These are phyloP conservation scores for Rhopalosiphum maidis DNA, from an alignment of 1,140 invertebrate genomes.

Conservation along the genomic window DNA sequence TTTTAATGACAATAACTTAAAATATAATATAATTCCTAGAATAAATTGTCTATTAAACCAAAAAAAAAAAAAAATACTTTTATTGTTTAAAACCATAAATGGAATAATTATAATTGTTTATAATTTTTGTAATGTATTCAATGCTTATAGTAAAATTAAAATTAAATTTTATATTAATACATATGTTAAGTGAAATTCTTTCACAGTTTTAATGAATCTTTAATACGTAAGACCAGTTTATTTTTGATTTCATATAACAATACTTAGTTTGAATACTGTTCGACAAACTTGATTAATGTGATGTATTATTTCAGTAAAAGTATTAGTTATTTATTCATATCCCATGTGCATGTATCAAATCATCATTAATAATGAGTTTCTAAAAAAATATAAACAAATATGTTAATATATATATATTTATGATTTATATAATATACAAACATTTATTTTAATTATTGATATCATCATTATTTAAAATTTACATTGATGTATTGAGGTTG, in stretches of 20 bases:
- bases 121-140: no score
- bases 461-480: not conserved
- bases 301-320: not conserved
- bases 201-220: not conserved
- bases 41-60: no score
- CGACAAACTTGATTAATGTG: not conserved
- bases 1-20: no score
- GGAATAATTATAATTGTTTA: not conserved
- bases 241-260: not conserved
- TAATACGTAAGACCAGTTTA: not conserved
- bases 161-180: not conserved
- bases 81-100: no score
- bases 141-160: not conserved
- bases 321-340: not conserved
- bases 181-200: not conserved
- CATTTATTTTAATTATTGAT: not conserved
- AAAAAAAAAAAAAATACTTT: no score
- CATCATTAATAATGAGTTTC: slow-evolving; percentile 9
- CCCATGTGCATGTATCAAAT: not conserved
- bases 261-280: not conserved
- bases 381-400: not conserved
- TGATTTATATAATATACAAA: not conserved
- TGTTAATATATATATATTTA: not conserved
- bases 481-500: not conserved
- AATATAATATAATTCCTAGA: no score